Percentiles rank a stretch among this genome's conserved stretches.
These are phyloP conservation scores for Scomber japonicus DNA, from an alignment of 2,113 vertebrate genomes.

Conservation along the genomic window DNA sequence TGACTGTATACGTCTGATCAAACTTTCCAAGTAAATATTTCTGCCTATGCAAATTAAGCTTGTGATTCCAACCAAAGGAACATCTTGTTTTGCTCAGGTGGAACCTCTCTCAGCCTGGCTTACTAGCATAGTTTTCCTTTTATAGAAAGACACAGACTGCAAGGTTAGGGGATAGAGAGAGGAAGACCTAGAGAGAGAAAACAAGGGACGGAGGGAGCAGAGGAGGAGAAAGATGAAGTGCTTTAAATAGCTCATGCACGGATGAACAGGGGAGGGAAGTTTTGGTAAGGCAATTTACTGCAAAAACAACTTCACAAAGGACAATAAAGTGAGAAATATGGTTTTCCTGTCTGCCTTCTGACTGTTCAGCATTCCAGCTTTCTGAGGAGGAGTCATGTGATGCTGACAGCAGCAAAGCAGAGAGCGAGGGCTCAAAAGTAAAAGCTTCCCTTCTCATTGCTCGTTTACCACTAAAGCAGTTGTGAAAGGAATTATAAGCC, in stretches of 20 bases:
- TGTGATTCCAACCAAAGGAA: constrained; percentile 33
- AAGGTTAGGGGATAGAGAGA: constrained; percentile 11
- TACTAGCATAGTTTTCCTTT: constrained; percentile 79
- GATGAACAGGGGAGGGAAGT: constrained; percentile 48
- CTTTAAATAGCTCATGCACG: constrained; percentile 52
- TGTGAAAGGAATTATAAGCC: constrained; percentile 7
- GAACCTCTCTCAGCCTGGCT: constrained; percentile 19
- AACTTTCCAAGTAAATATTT: constrained; percentile 33
- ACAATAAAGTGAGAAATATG: constrained; percentile 72
- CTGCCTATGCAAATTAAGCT: constrained; percentile 17
- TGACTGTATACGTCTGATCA: background rate
- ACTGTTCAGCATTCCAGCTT: constrained; percentile 51
- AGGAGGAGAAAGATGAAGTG: constrained; percentile 22
- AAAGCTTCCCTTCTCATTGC: constrained; percentile 36
- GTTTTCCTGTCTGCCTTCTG: constrained; percentile 62
- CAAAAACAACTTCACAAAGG: constrained; percentile 73
- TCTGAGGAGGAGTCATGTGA: constrained; percentile 63
- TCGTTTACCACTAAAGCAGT: constrained; percentile 33
- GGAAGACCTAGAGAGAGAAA: constrained; percentile 26
- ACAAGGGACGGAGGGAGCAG: constrained; percentile 1
- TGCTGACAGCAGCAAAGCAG: constrained; percentile 50
- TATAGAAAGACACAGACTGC: constrained; percentile 71
- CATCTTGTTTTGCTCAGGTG: constrained; percentile 12
- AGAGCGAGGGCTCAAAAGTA: constrained; percentile 50
- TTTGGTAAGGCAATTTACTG: constrained; percentile 62